A percentile compares a stretch with the other conserved stretches of the same genome.
phyloP scores from a whole-genome alignment of 2,113 vertebrate species.

The Chaetodon trifascialis region DNA sequence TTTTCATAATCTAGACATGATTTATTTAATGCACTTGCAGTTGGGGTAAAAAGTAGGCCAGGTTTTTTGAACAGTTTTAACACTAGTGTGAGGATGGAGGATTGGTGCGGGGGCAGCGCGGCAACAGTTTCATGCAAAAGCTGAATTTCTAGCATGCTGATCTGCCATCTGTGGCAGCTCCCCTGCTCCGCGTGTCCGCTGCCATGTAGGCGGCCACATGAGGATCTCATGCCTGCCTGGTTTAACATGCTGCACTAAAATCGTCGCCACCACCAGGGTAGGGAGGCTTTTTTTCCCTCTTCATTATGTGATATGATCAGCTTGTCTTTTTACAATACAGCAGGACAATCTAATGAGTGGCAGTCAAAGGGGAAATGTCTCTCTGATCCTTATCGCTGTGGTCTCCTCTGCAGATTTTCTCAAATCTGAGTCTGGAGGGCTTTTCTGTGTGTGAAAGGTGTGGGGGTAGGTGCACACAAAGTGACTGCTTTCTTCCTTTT shows the following conservation, averaged over 20 bases:
- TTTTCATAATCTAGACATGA: not conserved
- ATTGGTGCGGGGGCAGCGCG: slow-evolving; percentile 66
- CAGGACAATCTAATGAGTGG: not conserved
- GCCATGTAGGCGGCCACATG: slow-evolving; percentile 55
- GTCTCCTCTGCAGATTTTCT: not conserved
- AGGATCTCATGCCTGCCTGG: slow-evolving; percentile 35
- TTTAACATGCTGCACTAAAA: slow-evolving; percentile 29
- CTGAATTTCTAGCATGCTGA: slow-evolving; percentile 69
- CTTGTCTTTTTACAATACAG: not conserved
- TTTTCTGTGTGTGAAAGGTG: slow-evolving; percentile 50
- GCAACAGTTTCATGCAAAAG: slow-evolving; percentile 58
- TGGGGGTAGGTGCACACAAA: slow-evolving; percentile 34
- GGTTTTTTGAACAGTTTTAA: slow-evolving; percentile 35
- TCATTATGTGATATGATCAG: not conserved
- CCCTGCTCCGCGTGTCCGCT: slow-evolving; percentile 48
- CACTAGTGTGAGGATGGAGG: slow-evolving; percentile 33
- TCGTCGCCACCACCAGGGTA: not conserved
- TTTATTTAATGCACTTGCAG: slow-evolving; percentile 16
- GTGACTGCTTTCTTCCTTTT: slow-evolving; percentile 37
- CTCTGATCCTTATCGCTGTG: not conserved
- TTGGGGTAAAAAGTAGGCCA: slow-evolving; percentile 21
- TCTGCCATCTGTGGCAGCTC: slow-evolving; percentile 73
- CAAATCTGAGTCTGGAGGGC: slow-evolving; percentile 6
- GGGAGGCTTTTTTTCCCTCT: not conserved
- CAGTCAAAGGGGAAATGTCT: not conserved